Evolutionary conservation across 1,140 invertebrate species (phyloP).

Genomic region (Matsumurasca onukii): DNA sequence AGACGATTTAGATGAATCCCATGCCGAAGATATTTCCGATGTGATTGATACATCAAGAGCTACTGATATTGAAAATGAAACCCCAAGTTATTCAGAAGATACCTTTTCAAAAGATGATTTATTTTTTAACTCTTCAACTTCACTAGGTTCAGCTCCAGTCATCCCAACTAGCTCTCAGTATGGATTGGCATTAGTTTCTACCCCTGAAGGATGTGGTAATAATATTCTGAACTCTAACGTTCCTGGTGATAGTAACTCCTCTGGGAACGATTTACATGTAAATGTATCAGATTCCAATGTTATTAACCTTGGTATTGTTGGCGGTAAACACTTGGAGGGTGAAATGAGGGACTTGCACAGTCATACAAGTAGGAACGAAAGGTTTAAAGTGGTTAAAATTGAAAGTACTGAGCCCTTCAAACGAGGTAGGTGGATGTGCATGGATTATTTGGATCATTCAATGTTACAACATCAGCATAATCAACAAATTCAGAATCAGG

Average conservation of each 20-base stretch:
- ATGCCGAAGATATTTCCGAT: conserved; percentile 76
- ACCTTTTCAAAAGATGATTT: conserved; percentile 81
- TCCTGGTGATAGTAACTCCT: conserved; percentile 52
- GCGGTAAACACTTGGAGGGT: conserved; percentile 58
- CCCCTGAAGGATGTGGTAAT: conserved; percentile 41
- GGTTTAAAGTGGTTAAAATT: conserved; percentile 96
- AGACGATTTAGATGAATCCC: conserved; percentile 91
- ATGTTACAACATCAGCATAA: conserved; percentile 52
- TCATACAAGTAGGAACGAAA: conserved; percentile 68
- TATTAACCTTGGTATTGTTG: conserved; percentile 48
- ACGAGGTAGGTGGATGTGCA: conserved; percentile 91
- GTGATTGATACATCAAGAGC: conserved; percentile 69
- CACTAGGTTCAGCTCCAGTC: conserved; percentile 73
- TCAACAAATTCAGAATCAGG: conserved; percentile 28
- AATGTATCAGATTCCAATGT: conserved; percentile 61
- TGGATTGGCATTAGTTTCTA: conserved; percentile 74
- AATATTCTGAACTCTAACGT: conserved; percentile 34
- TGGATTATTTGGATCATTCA: conserved; percentile 91
- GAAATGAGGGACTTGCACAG: conserved; percentile 71
- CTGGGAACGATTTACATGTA: conserved; percentile 58
- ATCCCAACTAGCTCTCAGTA: conserved; percentile 83
- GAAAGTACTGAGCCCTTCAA: conserved; percentile 93
- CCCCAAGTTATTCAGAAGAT: conserved; percentile 81
- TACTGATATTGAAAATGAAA: conserved; percentile 81
- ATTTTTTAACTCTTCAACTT: conserved; percentile 73